Evolutionary conservation across 2,113 vertebrate genomes (phyloP).

Genomic region (Riparia riparia): DNA sequence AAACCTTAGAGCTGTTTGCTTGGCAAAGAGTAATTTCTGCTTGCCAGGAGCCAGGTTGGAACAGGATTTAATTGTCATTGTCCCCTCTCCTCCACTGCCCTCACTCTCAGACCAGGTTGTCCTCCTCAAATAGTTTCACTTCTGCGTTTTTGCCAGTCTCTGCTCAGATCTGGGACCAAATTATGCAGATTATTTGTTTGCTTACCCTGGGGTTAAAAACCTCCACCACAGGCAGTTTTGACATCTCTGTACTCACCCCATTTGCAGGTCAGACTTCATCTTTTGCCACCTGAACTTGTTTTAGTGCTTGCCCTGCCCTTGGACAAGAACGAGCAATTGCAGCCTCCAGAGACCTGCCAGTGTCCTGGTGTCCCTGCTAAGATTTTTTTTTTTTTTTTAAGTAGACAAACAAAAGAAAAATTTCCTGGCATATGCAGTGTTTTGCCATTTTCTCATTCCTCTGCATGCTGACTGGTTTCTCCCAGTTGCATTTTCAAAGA

Average conservation of each 20-base stretch:
- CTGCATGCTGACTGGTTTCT: background rate
- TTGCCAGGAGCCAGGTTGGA: background rate
- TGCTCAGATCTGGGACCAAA: background rate
- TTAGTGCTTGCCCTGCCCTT: background rate
- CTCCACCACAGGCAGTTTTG: rapidly evolving
- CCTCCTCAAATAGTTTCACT: background rate
- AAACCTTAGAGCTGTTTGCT: background rate
- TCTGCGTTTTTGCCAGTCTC: background rate
- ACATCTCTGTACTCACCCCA: background rate
- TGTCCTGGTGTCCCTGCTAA: background rate
- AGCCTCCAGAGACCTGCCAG: background rate
- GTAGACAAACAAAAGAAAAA: background rate
- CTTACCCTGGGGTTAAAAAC: background rate
- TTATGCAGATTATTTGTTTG: background rate
- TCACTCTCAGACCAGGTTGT: background rate
- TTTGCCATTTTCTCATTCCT: background rate
- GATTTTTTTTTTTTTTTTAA: background rate
- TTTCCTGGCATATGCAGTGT: background rate
- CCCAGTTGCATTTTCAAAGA: background rate
- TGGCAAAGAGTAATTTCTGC: background rate
- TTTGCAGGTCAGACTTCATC: background rate
- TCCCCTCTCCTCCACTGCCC: background rate
- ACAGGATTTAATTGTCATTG: background rate
- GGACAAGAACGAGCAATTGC: background rate
- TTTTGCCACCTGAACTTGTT: background rate